Base-by-base conservation (phyloP, 2,113 vertebrate species). In the Vanacampus margaritifer region DNA sequence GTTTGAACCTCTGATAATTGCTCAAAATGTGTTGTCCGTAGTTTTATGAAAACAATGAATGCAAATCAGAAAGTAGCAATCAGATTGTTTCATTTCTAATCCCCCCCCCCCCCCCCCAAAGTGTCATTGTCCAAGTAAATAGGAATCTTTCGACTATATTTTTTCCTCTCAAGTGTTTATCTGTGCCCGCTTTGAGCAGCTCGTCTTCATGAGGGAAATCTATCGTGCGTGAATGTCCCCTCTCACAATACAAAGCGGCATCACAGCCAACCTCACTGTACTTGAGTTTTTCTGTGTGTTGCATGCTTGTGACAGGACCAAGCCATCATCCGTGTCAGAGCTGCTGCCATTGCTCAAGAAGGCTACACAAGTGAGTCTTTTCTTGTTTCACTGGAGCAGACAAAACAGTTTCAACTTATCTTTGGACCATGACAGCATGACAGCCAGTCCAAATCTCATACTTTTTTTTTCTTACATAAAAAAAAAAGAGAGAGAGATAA, bases 261-360 rank as follows among this genome's bases (percentile, higher is more conserved):
- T 46, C 45, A 16, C 17, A 1, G 4, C 39, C 12, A 8, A 21
- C 5, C 45, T 1, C 48, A 39, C 60, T 64, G 78, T 71, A 8
- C 11, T 14, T 54, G 62, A 23, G 32, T 43, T 51, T 70, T 75
- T 76, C 41, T 67, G 45, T 48, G 53, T 62, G 79, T 69, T 66
- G 68, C 70, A n/a, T 41, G 68, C 70, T 24, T 41, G 64, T 51
- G 77, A 82, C 69, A 64, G 74, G 51, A 28, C 59, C 63, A 43
- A 64, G 67, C 69, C 62, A 76, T 77, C 68, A 13, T 60, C 32
- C 32, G 24, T 64, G 68, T 79, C 73, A 80, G 68, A 58, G 68
- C 64, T 69, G 73, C 26, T 67, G 36, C 59, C 57, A 24, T 68
- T 68, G 36, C 65, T 53, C 48, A 48, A 68, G 63, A 75, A 64